These are phyloP conservation scores for Oxyura jamaicensis DNA, from an alignment of 2,113 vertebrate species.

Conservation along the genomic window DNA sequence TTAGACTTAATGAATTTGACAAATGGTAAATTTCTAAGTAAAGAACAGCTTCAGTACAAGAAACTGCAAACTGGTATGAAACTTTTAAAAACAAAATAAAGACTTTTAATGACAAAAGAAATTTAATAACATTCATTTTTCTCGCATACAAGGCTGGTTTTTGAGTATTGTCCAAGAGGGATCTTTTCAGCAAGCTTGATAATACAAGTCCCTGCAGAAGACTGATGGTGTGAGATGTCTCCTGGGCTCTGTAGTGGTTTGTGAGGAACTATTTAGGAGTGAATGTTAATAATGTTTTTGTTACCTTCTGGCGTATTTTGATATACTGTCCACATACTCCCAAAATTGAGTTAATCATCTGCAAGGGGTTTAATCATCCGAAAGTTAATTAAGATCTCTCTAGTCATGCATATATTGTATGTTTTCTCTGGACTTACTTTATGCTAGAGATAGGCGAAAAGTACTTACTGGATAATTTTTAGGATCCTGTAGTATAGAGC, in stretches of 20 bases:
- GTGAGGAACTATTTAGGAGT: background rate
- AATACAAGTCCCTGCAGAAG: background rate
- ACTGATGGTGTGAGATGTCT: background rate
- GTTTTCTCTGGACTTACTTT: conserved; percentile 36
- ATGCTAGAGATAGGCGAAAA: background rate
- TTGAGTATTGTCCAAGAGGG: background rate
- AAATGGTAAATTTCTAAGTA: background rate
- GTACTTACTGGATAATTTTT: background rate
- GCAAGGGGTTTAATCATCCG: conserved; percentile 17
- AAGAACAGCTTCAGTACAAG: background rate
- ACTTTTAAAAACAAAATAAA: too few relatives aligned
- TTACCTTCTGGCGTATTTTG: conserved; percentile 20
- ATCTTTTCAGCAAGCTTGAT: background rate
- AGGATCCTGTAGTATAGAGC: background rate
- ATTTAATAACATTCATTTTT: background rate
- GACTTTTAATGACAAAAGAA: background rate
- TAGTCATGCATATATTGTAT: background rate
- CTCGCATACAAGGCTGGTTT: rapidly evolving
- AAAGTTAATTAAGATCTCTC: conserved; percentile 18
- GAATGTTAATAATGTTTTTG: conserved; percentile 9
- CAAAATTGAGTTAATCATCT: background rate
- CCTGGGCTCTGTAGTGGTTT: background rate
- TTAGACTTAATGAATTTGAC: background rate
- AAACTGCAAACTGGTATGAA: background rate
- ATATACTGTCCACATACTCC: background rate